These are phyloP conservation scores for Papilio xuthus DNA, from an alignment of 1,140 invertebrate genomes.

Conservation along the genomic window DNA sequence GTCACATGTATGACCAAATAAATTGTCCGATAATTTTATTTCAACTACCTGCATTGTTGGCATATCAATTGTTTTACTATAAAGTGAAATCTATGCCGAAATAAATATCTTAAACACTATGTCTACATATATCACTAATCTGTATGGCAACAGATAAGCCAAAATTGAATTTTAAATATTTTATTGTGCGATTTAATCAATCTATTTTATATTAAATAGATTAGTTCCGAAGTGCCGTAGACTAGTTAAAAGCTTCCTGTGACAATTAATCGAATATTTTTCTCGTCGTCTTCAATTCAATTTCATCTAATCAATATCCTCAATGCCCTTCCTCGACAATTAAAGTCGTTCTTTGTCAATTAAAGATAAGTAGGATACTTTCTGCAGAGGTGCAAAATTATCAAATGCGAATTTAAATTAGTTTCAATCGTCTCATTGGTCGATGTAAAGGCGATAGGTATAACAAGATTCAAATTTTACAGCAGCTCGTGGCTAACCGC, in stretches of 20 bases:
- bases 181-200: neutral
- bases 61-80: too few relatives aligned
- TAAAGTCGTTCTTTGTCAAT: slow-evolving; percentile 23
- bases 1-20: too few relatives aligned
- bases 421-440: neutral
- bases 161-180: too few relatives aligned
- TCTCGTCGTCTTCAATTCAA: neutral
- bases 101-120: too few relatives aligned
- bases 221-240: slow-evolving; percentile 14
- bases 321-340: slow-evolving; percentile 4
- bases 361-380: slow-evolving; percentile 15
- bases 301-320: slow-evolving; percentile 10
- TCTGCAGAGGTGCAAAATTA: slow-evolving; percentile 12
- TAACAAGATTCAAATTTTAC: neutral
- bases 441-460: neutral
- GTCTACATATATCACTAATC: too few relatives aligned
- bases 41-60: too few relatives aligned
- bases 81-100: too few relatives aligned
- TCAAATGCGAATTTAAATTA: slow-evolving; percentile 3
- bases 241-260: slow-evolving; percentile 2
- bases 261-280: neutral
- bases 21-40: too few relatives aligned
- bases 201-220: slow-evolving; percentile 19
- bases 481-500: neutral
- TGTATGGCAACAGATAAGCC: too few relatives aligned